Base-by-base conservation (phyloP, 37 sponge, comb jelly and placozoan genomes). In the Crambe crambe region DNA sequence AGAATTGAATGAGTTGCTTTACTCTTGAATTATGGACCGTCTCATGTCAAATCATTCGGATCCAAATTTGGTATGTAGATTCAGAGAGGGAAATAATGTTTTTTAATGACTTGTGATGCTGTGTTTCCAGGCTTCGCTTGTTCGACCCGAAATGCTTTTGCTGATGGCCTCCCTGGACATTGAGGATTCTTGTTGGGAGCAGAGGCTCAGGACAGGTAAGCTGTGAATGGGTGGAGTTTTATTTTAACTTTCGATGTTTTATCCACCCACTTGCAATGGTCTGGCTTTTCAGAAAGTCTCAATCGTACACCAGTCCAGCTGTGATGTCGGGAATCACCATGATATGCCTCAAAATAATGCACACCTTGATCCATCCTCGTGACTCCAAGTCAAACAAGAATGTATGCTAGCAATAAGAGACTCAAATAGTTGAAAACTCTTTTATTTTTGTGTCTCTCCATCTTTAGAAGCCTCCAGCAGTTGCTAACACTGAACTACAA, bases 121-220 rank as follows among this genome's bases (percentile, higher is more conserved):
- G n/a, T 78, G 47, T 78, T 21, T 27, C 26, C 71, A 85, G 82
- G 89, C 86, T 42, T 71, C 92, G 21, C 70, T 82, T 54, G 82
- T 95, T 15, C 82, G 86, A 0, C 90, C 87, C 18, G 92, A 95
- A 84, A 85, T 95, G 73, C 37, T 78, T 43, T 76, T 95, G 62
- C 90, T 95, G 37, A 72, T 74, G 20, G 82, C 83, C 26, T 94
- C 90, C 23, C 70, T 95, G 35, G 71, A 37, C 47, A 88, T 91
- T 82, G 80, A 88, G 58, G 95, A 95, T 66, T 47, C 25, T 23
- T 95, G 93, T 58, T 95, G 95, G 95, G 95, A 95, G 64, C 79
- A 89, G 74, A 85, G 95, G 32, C 86, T 95, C 2, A 86, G 79
- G 41, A 80, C 93, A 63, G 94, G 93, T 92, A 30, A 29, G 15